Evolutionary conservation across 2,797 vertebrate species (phyloP), one percentile per base, ranked within the genome.

Genomic region (Pitangus sulphuratus): DNA sequence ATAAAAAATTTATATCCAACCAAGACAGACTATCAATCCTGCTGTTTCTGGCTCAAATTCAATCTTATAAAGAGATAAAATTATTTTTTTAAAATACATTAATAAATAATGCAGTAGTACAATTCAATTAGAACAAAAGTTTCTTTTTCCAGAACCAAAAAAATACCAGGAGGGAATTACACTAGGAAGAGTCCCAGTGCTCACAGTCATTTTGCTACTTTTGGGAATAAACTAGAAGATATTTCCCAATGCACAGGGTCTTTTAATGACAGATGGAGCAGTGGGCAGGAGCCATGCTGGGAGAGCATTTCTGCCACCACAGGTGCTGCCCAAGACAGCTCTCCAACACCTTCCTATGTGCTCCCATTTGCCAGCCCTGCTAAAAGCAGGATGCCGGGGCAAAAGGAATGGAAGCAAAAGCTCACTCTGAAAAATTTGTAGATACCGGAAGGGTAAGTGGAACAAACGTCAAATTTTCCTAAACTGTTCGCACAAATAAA

Each of bases 11-110:
- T 86, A 51, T 60, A 85, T 74, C 42, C 71, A 88, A 78, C 64
- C 37, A 84, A 89, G 71, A 69, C 76, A 91, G 87, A 91, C 87
- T 87, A 95, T 93, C 85, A 95, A 37, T 93, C 83, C 85, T 69
- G 44, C 69, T 91, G 78, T 72, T 95, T 91, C 85, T 95, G 77
- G 69, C 85, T 93, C 47, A 35, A 14, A 58, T 75, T 88, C 87
- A 68, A 70, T 68, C 50, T 94, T 48, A 72, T 2, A 30, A 84
- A 79, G 78, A 89, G 48, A 48, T 2, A 12, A 57, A 91, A 89
- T 25, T 18, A 91, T 54, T 17, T 30, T 69, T 90, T 24, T 0
- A 0, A 87, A 65, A 84, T 66, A 58, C 14, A 58, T 70, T 84
- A 22, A 89, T 58, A 70, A 94, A 35, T 47, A 91, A 85, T 4